Evolutionary conservation across 1,140 invertebrate species (phyloP), one percentile per base, ranked within the genome.

Genomic region (Leptopilina clavipes): DNA sequence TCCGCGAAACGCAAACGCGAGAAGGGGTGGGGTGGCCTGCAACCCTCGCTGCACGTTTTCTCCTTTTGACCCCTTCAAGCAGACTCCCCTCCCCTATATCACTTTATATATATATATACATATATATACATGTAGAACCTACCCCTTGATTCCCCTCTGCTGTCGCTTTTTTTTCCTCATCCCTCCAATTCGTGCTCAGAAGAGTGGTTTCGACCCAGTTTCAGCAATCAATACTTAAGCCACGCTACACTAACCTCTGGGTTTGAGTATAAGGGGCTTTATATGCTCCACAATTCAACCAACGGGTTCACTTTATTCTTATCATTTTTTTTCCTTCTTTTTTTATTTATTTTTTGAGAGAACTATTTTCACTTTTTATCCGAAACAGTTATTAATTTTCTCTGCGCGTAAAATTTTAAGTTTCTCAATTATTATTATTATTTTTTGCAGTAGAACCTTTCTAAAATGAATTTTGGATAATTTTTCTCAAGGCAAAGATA

Each of bases 131-230:
- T 40, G 43, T 77, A 31, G n/a, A 44, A 17, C 11, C 19, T 12
- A 14, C 59, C 59, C 59, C 59, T 65, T 65, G 25, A 65, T n/a
- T 5, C 59, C 59, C 59, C 59, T 31, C 59, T 65, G 22, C 2
- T 37, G 59, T 65, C 12, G 22, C 59, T 65, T 65, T 65, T 31
- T 25, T n/a, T 65, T n/a, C 59, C 59, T 65, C 43, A 31, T 31
- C 12, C 59, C 40, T n/a, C 71, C 75, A 73, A 52, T 79, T 31
- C n/a, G 75, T 75, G 81, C 70, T 72, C 81, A 85, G 83, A 77
- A 81, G 81, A 80, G 81, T 83, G 82, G 76, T 88, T 89, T 88
- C 89, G 89, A 90, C 89, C 89, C 80, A 90, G 86, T 90, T 90
- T 88, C 83, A 85, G 75, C 80, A 89, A 89, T 88, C 89, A 88